Conservation (phyloP, 2,888 invertebrate genomes). For the Ganaspis brasiliensis region DNA sequence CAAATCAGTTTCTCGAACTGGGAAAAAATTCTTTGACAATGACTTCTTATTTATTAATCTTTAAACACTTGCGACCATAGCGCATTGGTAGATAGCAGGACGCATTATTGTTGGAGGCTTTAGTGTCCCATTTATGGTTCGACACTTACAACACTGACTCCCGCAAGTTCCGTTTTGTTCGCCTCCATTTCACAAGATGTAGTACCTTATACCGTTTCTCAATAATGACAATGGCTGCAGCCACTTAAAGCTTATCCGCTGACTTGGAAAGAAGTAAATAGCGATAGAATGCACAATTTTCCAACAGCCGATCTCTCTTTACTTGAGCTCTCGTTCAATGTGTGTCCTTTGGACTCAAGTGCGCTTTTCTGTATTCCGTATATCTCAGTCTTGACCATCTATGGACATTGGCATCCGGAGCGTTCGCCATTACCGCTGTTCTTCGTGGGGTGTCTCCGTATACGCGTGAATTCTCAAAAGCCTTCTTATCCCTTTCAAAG, state of each 20-base stretch:
- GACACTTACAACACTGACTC: conserved; percentile 38
- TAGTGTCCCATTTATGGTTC: conserved; percentile 9
- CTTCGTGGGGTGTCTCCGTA: conserved; percentile 43
- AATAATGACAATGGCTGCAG: conserved; percentile 37
- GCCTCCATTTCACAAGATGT: conserved; percentile 39
- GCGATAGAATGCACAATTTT: conserved; percentile 37
- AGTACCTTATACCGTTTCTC: conserved; percentile 22
- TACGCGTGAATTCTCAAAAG: conserved; percentile 42
- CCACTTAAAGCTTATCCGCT: conserved; percentile 37
- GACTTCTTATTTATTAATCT: conserved; percentile 9
- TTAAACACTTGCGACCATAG: background rate
- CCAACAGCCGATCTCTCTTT: conserved; percentile 27
- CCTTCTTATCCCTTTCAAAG: conserved; percentile 6
- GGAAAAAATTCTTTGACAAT: background rate
- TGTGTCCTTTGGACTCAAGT: conserved; percentile 44
- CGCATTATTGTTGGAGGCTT: conserved; percentile 1
- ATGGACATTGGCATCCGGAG: conserved; percentile 55
- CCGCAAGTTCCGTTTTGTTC: conserved; percentile 40
- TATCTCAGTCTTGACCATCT: conserved; percentile 48
- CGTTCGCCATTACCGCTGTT: conserved; percentile 39
- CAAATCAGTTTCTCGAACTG: background rate
- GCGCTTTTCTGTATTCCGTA: conserved; percentile 49
- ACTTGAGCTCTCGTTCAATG: background rate
- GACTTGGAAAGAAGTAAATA: conserved; percentile 24
- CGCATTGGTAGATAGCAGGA: conserved; percentile 2